phyloP scores from a whole-genome alignment of 2,797 vertebrate species.

The Coccyzus lansbergi region DNA sequence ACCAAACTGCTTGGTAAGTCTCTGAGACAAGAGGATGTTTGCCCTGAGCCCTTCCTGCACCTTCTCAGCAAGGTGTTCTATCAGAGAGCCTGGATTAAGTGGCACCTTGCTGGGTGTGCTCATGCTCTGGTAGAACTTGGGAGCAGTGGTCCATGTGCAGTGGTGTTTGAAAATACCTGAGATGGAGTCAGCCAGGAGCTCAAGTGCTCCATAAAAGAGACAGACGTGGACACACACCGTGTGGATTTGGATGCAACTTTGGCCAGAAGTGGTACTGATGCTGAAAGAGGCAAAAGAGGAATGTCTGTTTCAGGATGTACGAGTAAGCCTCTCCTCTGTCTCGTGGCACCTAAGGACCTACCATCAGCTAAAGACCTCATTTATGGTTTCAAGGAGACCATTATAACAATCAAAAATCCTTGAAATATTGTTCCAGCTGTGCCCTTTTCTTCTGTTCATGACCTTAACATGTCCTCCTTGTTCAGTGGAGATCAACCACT shows the following conservation, averaged over 20 bases:
- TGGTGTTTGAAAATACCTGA: neutral
- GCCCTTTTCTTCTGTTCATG: neutral
- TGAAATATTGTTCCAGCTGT: neutral
- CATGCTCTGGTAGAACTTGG: neutral
- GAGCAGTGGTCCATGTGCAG: neutral
- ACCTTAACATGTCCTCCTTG: neutral
- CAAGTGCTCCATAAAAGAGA: neutral
- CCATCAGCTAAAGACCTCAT: neutral
- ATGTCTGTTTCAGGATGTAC: neutral
- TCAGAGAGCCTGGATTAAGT: neutral
- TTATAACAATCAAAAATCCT: neutral
- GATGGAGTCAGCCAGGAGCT: neutral
- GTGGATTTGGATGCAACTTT: neutral
- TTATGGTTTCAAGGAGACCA: neutral
- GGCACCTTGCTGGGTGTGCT: neutral
- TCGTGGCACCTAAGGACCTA: neutral
- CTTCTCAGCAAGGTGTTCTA: neutral
- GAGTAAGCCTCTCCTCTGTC: neutral
- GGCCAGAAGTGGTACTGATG: neutral
- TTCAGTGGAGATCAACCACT: neutral
- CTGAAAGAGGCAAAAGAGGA: neutral
- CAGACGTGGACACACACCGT: neutral
- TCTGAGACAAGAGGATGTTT: neutral
- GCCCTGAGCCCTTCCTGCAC: too few relatives aligned
- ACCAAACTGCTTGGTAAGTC: too few relatives aligned